Base-by-base conservation (phyloP, 2,888 invertebrate genomes). In the Spilosoma lubricipeda region DNA sequence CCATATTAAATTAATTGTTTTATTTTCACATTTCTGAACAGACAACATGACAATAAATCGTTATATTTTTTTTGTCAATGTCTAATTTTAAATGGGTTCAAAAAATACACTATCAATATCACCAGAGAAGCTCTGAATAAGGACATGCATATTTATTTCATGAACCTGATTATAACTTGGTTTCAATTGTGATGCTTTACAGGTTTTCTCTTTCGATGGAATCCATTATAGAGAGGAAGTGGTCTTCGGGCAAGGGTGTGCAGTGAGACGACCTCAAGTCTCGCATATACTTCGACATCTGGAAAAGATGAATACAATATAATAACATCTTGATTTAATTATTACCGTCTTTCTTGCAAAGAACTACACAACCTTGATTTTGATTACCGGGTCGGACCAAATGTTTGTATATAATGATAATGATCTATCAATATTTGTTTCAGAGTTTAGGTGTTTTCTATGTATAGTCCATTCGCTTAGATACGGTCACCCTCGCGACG, bases 241-340 rank as follows among this genome's bases (percentile, higher is more conserved):
- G 91, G 13, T 97, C 96, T 8, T 96, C 93, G 0, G 98, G 97
- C 76, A 99, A 95, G 42, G 98, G 98, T 13, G 97, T 97, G 95
- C 99, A 99, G 92, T 99, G 99, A 3, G 97, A 97, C 0, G 98
- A 97, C 83, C 97, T 97, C 90, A 97, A 98, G 92, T 99, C 99
- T 73, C 97, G 96, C 97, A 99, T 96, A 93, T 99, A 97, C 88
- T 97, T 97, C 67, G 96, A 95, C 68, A 98, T 97, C 98, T 98
- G 92, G n/a, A 75, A 95, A 95, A 45, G 11, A 45, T 18, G 42
- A 15, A 15, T 45, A 45, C 3, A 15, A 15, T 45, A 13, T 15
- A 15, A 15, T 45, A 7, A 45, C 4, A 45, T 0, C 45, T 45
- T 45, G 15, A 45, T 45, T 15, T 45, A 15, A 45, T 18, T 45